Evolutionary conservation across 2,888 invertebrate genomes (phyloP), one percentile per base, ranked within the genome.

Genomic region (Pomacea canaliculata): DNA sequence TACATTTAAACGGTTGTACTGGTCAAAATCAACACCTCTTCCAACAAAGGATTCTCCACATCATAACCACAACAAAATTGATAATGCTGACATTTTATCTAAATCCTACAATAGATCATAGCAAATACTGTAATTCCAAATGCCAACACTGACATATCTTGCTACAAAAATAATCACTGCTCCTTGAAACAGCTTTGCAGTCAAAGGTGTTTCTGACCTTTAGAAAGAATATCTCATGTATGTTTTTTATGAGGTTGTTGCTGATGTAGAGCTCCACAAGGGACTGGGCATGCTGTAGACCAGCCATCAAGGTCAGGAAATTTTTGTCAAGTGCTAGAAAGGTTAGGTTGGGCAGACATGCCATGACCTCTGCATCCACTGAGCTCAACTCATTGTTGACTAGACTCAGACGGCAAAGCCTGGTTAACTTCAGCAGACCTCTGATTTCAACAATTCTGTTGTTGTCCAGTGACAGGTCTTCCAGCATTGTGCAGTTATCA

Each of bases 211-310:
- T 7, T 56, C 79, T 73, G 77, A 90, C 90, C 88, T 91, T 91
- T 63, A 91, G 81, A 74, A 84, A 84, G 81, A 90, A 90, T 63
- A 91, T 83, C 73, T 91, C 90, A 66, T 91, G 80, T 72, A 89
- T 85, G 81, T 88, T 90, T 49, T 79, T 71, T 46, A 91, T 86
- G 60, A 80, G 74, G 78, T 91, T 91, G 78, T 90, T 89, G 46
- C 89, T 89, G 18, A 89, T 81, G 79, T 90, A 91, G n/a, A 91
- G 83, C 78, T 91, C 90, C 48, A 87, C 82, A n/a, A 91, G 83
- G 19, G 86, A 79, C 23, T 78, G 81, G 71, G 84, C 78, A 73
- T 83, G 82, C 76, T 88, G 87, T 46, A 91, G 77, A 9, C 89
- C 89, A 37, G 79, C 69, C 16, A 91, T 82, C 9, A 88, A 85